Base-by-base conservation (phyloP, 2,797 vertebrate species). In the Aldrovandia affinis region DNA sequence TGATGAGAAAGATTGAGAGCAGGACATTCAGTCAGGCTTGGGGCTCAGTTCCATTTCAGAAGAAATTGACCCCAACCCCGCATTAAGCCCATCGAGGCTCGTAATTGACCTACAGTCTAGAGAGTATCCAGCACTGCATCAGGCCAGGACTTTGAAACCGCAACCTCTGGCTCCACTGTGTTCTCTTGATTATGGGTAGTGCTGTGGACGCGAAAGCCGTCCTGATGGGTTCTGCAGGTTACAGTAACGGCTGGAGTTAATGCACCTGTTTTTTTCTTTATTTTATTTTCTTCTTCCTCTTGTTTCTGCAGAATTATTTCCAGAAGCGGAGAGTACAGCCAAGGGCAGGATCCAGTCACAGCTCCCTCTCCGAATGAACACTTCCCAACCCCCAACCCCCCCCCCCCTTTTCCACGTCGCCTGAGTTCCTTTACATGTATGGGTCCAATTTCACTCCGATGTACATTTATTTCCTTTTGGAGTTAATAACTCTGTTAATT, bases 231-330 rank as follows among this genome's bases (percentile, higher is more conserved):
- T 39, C 63, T 33, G 57, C 57, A 36, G 14, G 14, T 39, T 36
- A 15, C 36, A 42, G 33, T 33, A 30, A 33, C 18, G 36, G 68
- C 33, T 5, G 12, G 36, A 42, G 61, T 65, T 28, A 30, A 65
- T 59, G 12, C 8, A 28, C 28, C 15, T 5, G 4, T 70, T 39
- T 73, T 14, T 68, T 25, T 25, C 30, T 14, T 36, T 3, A 4
- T 4, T 52, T 52, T 52, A 4, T 28, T 15, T 84, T 54, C 22
- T 78, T 28, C 52, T 50, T 36, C 36, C 2, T 82, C 39, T 36
- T 1, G 2, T 44, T 63, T 68, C 73, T 86, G 5, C 87, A 94
- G 93, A 93, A 87, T 85, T 78, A 90, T 81, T 87, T 89, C 63
- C 85, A 86, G 88, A 87, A 83, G 81, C 78, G 47, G 36, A 39